A percentile compares a stretch with the other conserved stretches of the same genome.
Conservation (phyloP, 2,113 vertebrate genomes). For the Aepyceros melampus region DNA sequence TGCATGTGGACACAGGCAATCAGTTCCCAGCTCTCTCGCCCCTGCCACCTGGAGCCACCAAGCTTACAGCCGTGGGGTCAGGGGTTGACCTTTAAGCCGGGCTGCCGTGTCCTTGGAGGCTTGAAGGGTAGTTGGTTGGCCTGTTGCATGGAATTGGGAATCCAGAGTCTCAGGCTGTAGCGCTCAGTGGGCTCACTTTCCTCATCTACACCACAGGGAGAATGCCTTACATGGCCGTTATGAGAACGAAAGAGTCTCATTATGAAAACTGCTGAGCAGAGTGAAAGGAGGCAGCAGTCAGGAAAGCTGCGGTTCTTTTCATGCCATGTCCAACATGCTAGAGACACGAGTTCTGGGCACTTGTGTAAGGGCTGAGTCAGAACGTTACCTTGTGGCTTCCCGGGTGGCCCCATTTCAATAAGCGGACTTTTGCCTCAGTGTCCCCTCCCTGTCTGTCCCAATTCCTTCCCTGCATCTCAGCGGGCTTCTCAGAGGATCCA, state of each 20-base stretch:
- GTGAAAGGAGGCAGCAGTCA: constrained; percentile 33
- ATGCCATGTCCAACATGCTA: constrained; percentile 20
- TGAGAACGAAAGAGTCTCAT: constrained; percentile 53
- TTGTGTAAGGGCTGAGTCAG: constrained; percentile 48
- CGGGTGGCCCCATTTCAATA: constrained; percentile 26
- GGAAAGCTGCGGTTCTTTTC: constrained; percentile 60
- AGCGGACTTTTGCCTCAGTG: background rate
- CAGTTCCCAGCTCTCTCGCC: background rate
- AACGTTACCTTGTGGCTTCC: constrained; percentile 37
- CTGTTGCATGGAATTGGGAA: background rate
- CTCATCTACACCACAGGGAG: constrained; percentile 20
- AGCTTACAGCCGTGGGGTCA: background rate
- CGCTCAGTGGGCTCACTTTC: background rate
- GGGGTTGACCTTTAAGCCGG: background rate
- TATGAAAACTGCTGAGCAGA: constrained; percentile 64
- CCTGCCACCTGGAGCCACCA: background rate
- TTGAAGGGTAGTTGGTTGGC: background rate
- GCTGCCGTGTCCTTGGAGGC: background rate
- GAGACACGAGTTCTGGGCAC: constrained; percentile 15
- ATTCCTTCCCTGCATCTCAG: background rate
- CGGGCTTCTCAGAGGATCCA: background rate
- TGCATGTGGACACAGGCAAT: background rate
- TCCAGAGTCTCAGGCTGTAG: background rate
- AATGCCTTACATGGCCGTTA: background rate
- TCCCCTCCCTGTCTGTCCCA: background rate